These are phyloP conservation scores for Elaphurus davidianus DNA, from an alignment of 2,113 vertebrate species.

Conservation along the genomic window DNA sequence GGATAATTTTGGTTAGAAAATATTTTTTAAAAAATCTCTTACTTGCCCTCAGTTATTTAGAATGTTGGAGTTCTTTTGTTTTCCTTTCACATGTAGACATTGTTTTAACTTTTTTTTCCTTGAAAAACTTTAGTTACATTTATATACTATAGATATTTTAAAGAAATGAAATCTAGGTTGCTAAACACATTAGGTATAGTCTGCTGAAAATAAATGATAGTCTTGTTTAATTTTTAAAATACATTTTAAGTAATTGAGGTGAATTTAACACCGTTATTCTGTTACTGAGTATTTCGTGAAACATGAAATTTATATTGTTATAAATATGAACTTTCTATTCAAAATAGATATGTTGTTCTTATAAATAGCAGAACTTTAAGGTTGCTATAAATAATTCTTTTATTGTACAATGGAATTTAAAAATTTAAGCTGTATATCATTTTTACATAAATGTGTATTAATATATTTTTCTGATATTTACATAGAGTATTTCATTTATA, in stretches of 20 bases:
- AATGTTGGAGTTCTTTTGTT: background rate
- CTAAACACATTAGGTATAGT: background rate
- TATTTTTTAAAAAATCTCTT: background rate
- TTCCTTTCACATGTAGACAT: background rate
- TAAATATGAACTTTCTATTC: background rate
- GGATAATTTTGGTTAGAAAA: background rate
- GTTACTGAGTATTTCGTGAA: conserved; percentile 18
- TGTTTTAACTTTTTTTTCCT: background rate
- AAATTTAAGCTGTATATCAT: conserved; percentile 1
- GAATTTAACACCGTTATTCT: conserved; percentile 18
- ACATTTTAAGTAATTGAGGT: conserved; percentile 3
- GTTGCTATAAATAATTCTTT: conserved; percentile 6
- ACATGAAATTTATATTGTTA: conserved; percentile 39
- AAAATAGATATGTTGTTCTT: background rate
- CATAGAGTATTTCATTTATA: background rate
- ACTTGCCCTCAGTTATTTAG: conserved; percentile 2
- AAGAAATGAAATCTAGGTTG: conserved; percentile 4
- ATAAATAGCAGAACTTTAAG: conserved; percentile 13
- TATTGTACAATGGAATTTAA: background rate
- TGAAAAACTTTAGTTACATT: background rate
- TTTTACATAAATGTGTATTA: conserved; percentile 34
- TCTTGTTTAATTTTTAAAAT: conserved; percentile 27
- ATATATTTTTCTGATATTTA: conserved; percentile 16
- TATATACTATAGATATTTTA: background rate
- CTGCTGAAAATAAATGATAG: background rate